Conservation (phyloP, 37 sponge, comb jelly and placozoan genomes). For the Mnemiopsis leidyi region DNA sequence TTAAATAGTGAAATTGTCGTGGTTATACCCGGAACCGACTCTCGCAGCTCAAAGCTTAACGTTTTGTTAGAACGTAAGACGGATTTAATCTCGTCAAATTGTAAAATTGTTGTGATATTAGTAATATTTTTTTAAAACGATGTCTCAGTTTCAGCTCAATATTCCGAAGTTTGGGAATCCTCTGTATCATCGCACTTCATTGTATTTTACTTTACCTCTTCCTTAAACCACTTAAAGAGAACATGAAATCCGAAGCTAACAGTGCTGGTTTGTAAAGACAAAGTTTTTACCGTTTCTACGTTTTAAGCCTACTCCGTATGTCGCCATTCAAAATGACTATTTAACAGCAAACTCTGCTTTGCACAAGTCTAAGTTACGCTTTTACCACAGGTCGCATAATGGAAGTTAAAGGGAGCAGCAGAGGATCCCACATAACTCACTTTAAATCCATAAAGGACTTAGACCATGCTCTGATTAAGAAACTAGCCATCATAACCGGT, state of each 20-base stretch:
- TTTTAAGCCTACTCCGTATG: too few species aligned
- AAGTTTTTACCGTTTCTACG: too few species aligned
- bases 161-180: neutral
- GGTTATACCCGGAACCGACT: too few species aligned
- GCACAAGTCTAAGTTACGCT: too few species aligned
- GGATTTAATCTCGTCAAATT: too few species aligned
- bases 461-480: neutral
- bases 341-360: too few species aligned
- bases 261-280: neutral
- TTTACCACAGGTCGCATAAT: neutral
- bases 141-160: slow-evolving; percentile 2
- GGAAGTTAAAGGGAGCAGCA: neutral
- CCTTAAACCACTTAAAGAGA: neutral
- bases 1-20: too few species aligned
- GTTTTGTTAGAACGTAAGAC: too few species aligned
- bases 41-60: too few species aligned
- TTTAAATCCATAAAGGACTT: neutral
- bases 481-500: neutral
- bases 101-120: too few species aligned
- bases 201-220: slow-evolving; percentile 9
- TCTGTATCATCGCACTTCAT: neutral
- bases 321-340: too few species aligned
- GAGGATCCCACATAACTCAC: neutral
- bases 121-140: too few species aligned
- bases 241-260: neutral